Conservation (phyloP, 2,113 vertebrate genomes). For the Hystrix brachyura region DNA sequence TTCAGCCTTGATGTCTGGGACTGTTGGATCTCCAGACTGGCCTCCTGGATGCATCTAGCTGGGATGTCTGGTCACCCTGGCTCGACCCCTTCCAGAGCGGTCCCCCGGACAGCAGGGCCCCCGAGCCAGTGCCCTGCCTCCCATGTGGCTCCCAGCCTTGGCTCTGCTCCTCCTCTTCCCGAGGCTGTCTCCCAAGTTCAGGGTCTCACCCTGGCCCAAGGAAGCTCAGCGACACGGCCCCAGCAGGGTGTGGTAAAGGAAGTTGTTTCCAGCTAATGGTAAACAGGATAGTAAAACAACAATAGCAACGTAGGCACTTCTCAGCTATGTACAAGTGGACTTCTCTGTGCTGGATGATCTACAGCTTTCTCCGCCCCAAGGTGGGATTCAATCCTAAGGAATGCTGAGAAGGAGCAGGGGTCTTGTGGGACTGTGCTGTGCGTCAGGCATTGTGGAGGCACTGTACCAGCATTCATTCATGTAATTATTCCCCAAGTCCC, state of each 20-base stretch:
- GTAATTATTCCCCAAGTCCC: not conserved
- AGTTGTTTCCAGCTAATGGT: slow-evolving; percentile 75
- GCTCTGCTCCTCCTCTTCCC: not conserved
- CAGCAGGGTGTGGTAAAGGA: slow-evolving; percentile 75
- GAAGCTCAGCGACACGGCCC: slow-evolving; percentile 51
- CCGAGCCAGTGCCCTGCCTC: not conserved
- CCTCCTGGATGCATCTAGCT: not conserved
- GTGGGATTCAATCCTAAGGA: not conserved
- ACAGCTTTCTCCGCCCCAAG: not conserved
- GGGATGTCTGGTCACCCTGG: not conserved
- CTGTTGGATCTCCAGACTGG: not conserved
- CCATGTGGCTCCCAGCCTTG: not conserved
- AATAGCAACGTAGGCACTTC: slow-evolving; percentile 43
- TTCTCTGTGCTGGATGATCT: slow-evolving; percentile 20
- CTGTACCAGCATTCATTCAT: not conserved
- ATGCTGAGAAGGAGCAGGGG: not conserved
- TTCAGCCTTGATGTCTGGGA: not conserved
- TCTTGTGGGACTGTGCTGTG: not conserved
- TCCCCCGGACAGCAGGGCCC: not conserved
- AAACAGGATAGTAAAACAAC: slow-evolving; percentile 79
- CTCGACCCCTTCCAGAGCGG: not conserved
- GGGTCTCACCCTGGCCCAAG: not conserved
- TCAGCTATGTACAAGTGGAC: slow-evolving; percentile 41
- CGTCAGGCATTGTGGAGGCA: not conserved
- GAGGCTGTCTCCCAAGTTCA: not conserved